Base-by-base conservation (phyloP, 2,113 vertebrate genomes). In the Mungos mungo region DNA sequence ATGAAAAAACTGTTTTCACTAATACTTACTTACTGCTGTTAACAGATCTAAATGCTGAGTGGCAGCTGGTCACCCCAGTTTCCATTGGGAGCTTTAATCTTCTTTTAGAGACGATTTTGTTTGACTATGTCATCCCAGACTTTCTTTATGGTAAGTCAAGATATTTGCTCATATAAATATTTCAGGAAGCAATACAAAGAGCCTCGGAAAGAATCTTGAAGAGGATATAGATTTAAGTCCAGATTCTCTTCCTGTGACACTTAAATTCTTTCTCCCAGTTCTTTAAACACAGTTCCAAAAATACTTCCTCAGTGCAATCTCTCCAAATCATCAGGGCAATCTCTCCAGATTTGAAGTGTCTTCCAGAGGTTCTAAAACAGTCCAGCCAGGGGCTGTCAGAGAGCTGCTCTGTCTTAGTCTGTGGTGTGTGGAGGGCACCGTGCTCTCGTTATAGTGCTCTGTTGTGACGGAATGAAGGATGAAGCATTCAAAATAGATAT, bases 131-230 rank as follows among this genome's bases (percentile, higher is more conserved):
- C 87, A 82, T 88, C 80, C 38, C 76, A 95, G 90, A 38, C 84
- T 76, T 96, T 93, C 77, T 90, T 96, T 82, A 96, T 89, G 81
- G 66, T 92, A 96, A 96, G 84, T 69, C 54, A 80, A 92, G 84
- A 60, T 96, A 88, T 95, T 98, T 97, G 84, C 60, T 96, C 76
- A 38, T 76, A 94, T 93, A 92, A 97, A 97, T 94, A 97, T 95
- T 97, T 97, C 77, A 96, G 93, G n/a, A 95, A 76, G 84, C 57
- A 68, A 80, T 74, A 80, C 47, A n/a, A 71, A 31, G 41, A 71
- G 21, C 11, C 69, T 88, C 1, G 3, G 35, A 72, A 95, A 68
- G 68, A 88, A 60, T 25, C 50, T 92, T 52, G 52, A 76, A 91
- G 76, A 93, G 11, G 57, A 83, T 69, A 45, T 57, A 86, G 52